Percentiles rank a stretch among this genome's conserved stretches.
Evolutionary conservation across 2,888 invertebrate genomes (phyloP).

Genomic region (Corythucha ciliata): DNA sequence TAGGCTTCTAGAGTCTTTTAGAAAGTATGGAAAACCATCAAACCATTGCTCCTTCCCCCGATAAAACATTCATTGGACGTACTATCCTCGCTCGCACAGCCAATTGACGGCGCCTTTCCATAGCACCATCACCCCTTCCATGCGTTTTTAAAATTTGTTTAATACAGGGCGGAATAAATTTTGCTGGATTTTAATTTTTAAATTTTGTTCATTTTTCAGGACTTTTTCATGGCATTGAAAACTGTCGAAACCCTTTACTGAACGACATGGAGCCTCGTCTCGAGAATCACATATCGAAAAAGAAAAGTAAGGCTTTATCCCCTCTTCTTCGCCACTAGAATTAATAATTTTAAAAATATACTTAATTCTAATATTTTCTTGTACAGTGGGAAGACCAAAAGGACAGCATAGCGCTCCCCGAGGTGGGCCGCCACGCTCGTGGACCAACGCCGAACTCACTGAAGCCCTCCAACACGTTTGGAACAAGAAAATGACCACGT

Average conservation of each 20-base stretch:
- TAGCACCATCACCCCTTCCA: no score
- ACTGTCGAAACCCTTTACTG: conserved; percentile 62
- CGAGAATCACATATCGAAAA: conserved; percentile 46
- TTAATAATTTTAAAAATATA: not conserved
- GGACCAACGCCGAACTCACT: conserved; percentile 85
- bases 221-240: conserved; percentile 67
- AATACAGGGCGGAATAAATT: no score
- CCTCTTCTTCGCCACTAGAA: conserved; percentile 17
- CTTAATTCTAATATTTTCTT: conserved; percentile 13
- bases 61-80: no score
- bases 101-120: no score
- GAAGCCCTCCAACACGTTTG: conserved; percentile 88
- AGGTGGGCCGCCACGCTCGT: conserved; percentile 81
- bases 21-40: no score
- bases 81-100: no score
- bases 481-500: conserved; percentile 92
- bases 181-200: no score
- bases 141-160: no score
- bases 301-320: conserved; percentile 59
- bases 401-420: conserved; percentile 85
- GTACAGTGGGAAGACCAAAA: conserved; percentile 69
- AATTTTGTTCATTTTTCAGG: conserved; percentile 41
- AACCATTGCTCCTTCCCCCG: no score
- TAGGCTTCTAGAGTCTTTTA: no score
- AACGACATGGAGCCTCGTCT: conserved; percentile 44